Conservation (phyloP, 1,140 invertebrate species). For the Hycleus cichorii region DNA sequence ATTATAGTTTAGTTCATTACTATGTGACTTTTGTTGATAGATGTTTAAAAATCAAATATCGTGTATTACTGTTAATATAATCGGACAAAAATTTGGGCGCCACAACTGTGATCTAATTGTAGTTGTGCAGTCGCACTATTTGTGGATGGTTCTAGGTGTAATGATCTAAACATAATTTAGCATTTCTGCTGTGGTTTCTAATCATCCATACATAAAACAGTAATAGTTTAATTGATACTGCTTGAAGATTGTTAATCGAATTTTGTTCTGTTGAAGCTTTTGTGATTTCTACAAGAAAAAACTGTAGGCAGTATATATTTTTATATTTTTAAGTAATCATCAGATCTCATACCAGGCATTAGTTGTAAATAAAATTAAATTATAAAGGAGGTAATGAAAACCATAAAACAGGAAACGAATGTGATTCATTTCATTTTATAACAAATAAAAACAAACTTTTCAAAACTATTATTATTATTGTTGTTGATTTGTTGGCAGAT, state of each 20-base stretch:
- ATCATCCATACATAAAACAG: too few relatives aligned
- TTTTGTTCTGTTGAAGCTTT: too few relatives aligned
- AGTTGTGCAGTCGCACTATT: background rate
- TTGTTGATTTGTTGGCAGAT: background rate
- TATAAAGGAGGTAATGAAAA: too few relatives aligned
- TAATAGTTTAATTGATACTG: too few relatives aligned
- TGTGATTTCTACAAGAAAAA: too few relatives aligned
- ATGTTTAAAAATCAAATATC: background rate
- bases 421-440: constrained; percentile 14
- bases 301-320: constrained; percentile 5
- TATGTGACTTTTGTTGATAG: background rate
- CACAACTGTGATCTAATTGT: too few relatives aligned
- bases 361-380: constrained; percentile 5
- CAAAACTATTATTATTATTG: constrained; percentile 3
- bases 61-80: too few relatives aligned
- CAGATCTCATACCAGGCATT: constrained; percentile 12
- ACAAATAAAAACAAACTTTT: constrained; percentile 3
- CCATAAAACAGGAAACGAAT: background rate
- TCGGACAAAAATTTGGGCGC: too few relatives aligned
- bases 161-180: background rate
- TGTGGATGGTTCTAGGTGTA: background rate
- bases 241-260: too few relatives aligned
- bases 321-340: constrained; percentile 9
- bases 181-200: background rate
- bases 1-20: constrained; percentile 2